phyloP scores from a whole-genome alignment of 2,888 invertebrate genomes.

The Arctia plantaginis region DNA sequence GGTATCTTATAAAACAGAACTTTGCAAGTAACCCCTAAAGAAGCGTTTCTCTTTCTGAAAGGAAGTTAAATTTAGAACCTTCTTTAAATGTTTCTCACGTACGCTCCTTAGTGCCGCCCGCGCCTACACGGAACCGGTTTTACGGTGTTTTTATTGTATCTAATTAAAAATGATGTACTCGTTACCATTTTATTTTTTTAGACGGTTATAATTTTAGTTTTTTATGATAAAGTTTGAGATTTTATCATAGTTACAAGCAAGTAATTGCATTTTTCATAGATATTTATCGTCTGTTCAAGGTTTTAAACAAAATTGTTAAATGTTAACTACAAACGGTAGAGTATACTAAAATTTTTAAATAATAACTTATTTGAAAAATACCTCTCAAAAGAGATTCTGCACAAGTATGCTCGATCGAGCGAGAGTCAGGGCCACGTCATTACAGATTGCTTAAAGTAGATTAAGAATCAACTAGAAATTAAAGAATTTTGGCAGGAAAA shows the following conservation, averaged over 20 bases:
- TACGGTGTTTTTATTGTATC: constrained; percentile 29
- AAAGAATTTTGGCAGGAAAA: not conserved
- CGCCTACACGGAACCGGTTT: constrained; percentile 40
- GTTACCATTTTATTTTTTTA: not conserved
- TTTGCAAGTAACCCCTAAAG: not conserved
- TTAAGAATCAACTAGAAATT: not conserved
- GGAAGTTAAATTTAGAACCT: constrained; percentile 37
- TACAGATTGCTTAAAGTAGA: not conserved
- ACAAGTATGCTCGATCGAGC: not conserved
- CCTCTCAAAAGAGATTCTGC: not conserved
- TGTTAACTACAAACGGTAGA: not conserved
- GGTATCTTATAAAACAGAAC: not conserved
- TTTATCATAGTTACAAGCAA: not conserved
- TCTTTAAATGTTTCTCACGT: constrained; percentile 44
- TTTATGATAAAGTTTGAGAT: not conserved
- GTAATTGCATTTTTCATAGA: not conserved
- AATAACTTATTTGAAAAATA: not conserved
- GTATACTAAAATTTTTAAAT: not conserved
- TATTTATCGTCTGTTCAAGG: constrained; percentile 9
- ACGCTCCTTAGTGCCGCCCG: constrained; percentile 6
- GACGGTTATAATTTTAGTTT: constrained; percentile 5
- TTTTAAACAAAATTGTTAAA: constrained; percentile 11
- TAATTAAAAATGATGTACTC: constrained; percentile 8
- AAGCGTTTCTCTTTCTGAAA: not conserved
- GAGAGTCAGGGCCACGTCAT: not conserved